Percentiles rank a stretch among this genome's conserved stretches.
Evolutionary conservation across 2,888 invertebrate species (phyloP).

Genomic region (Coelopa pilipes): DNA sequence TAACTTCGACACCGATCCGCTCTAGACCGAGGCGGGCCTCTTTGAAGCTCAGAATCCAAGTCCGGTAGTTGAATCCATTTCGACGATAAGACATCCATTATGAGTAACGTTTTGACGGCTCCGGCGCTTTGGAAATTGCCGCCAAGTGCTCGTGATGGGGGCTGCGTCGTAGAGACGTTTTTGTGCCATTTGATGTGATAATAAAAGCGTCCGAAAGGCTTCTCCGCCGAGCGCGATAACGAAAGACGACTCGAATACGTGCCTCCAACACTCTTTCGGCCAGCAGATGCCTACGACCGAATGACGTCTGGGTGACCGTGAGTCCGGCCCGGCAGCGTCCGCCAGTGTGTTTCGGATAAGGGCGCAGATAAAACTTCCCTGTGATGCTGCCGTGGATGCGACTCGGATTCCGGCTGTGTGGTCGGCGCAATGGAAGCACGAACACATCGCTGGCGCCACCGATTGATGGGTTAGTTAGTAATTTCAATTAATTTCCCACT

Average conservation of each 20-base stretch:
- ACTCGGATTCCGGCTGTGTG: constrained; percentile 5
- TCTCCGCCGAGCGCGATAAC: constrained; percentile 19
- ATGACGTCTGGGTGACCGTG: too few species aligned
- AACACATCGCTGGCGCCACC: constrained; percentile 54
- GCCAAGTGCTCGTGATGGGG: constrained; percentile 40
- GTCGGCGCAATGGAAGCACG: constrained; percentile 12
- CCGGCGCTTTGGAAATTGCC: constrained; percentile 60
- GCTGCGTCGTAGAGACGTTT: constrained; percentile 40
- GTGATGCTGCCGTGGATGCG: constrained; percentile 5
- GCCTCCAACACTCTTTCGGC: too few species aligned
- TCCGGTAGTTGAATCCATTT: constrained; percentile 65
- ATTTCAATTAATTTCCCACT: constrained; percentile 54
- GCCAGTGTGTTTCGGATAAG: constrained; percentile 50
- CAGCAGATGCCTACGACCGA: background rate
- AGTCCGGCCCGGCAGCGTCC: constrained; percentile 44
- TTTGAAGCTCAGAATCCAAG: constrained; percentile 48
- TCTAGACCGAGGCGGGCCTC: constrained; percentile 19
- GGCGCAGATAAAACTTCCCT: constrained; percentile 51
- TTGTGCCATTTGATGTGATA: constrained; percentile 49
- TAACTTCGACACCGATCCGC: constrained; percentile 1
- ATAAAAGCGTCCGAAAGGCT: constrained; percentile 33
- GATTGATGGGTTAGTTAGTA: constrained; percentile 49
- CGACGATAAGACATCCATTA: constrained; percentile 61
- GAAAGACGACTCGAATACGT: too few species aligned
- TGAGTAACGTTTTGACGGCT: constrained; percentile 64